Evolutionary conservation across 2,797 vertebrate genomes (phyloP).

Genomic region (Percopsis omiscomaycus): DNA sequence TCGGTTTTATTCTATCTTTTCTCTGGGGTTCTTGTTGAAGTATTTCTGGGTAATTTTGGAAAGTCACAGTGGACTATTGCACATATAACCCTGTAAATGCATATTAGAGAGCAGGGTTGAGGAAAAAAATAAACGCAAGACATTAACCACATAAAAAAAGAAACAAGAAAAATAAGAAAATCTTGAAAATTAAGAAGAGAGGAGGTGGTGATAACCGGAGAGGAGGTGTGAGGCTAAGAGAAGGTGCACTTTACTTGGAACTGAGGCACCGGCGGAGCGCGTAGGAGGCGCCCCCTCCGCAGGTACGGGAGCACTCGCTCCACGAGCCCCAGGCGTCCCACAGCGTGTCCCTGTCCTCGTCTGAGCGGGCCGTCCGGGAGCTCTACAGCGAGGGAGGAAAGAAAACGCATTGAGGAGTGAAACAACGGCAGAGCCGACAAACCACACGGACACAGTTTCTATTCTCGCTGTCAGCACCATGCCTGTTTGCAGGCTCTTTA

Average conservation of each 20-base stretch:
- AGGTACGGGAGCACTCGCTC: conserved; percentile 96
- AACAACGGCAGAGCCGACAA: background rate
- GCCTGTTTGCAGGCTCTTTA: background rate
- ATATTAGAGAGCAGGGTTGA: background rate
- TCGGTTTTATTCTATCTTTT: background rate
- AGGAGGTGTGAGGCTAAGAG: background rate
- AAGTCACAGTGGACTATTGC: background rate
- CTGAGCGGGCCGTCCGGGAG: conserved; percentile 89
- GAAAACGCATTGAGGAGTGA: background rate
- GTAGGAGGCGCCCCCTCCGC: conserved; percentile 93
- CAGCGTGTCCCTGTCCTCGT: conserved; percentile 88
- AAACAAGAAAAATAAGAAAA: too few species aligned
- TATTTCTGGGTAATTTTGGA: background rate
- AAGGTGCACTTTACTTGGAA: conserved; percentile 83
- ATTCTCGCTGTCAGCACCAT: conserved; percentile 18
- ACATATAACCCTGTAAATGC: background rate
- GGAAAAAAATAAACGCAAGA: background rate
- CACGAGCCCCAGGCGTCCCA: conserved; percentile 97
- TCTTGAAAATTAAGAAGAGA: background rate
- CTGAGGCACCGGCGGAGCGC: conserved; percentile 92
- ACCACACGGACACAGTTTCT: background rate
- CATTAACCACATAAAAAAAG: background rate
- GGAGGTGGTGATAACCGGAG: background rate
- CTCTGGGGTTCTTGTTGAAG: conserved; percentile 4
- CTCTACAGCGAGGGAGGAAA: conserved; percentile 72